Conservation (phyloP, 2,797 vertebrate genomes). For the Novumbra hubbsi region DNA sequence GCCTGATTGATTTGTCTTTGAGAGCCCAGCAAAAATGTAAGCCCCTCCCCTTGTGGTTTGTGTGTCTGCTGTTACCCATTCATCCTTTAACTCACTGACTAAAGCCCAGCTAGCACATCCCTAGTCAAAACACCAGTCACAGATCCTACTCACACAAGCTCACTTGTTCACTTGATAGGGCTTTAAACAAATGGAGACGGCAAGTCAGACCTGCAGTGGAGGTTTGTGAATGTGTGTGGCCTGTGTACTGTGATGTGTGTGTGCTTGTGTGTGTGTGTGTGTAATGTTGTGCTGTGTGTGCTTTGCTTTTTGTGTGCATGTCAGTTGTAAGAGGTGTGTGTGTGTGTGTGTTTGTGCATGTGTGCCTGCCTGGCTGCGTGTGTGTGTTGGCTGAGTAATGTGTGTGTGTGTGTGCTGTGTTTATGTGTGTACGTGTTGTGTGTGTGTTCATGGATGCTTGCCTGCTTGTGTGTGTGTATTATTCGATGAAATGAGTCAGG, state of each 20-base stretch:
- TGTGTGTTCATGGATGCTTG: constrained; percentile 17
- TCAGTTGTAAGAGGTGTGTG: constrained; percentile 7
- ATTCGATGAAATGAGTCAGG: constrained; percentile 43
- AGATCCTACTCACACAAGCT: constrained; percentile 18
- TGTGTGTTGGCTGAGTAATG: constrained; percentile 26
- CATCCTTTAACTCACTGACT: constrained; percentile 26
- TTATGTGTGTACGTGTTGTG: constrained; percentile 11
- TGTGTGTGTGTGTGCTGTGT: neutral
- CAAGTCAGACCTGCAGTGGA: neutral
- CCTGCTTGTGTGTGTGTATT: constrained; percentile 13
- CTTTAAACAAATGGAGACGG: neutral
- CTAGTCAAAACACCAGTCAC: constrained; percentile 39
- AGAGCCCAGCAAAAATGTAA: constrained; percentile 32
- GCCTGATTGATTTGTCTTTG: constrained; percentile 26
- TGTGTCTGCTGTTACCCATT: constrained; percentile 17
- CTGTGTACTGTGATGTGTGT: neutral
- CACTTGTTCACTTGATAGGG: neutral
- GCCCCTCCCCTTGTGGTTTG: neutral
- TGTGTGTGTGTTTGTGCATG: constrained; percentile 16
- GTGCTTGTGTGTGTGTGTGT: no score
- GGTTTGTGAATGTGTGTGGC: constrained; percentile 17
- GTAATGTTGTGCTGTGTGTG: neutral
- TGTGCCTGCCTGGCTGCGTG: constrained; percentile 20
- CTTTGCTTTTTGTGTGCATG: no score
- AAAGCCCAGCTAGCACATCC: constrained; percentile 14